Evolutionary conservation across 2,113 vertebrate species (phyloP), one percentile per base, ranked within the genome.

Genomic region (Tetraodon nigroviridis): DNA sequence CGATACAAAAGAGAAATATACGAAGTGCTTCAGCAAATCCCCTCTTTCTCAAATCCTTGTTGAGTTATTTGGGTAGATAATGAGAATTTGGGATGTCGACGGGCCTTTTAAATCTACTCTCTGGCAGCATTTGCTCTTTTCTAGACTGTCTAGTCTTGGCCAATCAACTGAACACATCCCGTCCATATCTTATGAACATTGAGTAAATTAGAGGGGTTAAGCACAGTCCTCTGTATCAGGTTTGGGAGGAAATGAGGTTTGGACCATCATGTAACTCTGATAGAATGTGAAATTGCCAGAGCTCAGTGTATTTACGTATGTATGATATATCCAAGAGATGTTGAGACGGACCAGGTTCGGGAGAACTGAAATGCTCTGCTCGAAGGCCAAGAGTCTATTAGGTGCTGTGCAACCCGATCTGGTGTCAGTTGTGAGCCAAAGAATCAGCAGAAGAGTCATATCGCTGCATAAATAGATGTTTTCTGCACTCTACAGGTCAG

Each of bases 331-430:
- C 29, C 53, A 75, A 83, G 74, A 67, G 66, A 64, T 55, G 50
- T 71, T 60, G 69, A 81, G 58, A 75, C 63, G 68, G 51, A 15
- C 55, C 4, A 46, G 47, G 56, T 75, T 59, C 69, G 75, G 64
- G 71, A 62, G 49, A 72, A 66, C 80, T 73, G 63, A 64, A 76
- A 42, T 55, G 46, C 14, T 51, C 55, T 52, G 52, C 46, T 32
- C 58, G 22, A 49, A 66, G 81, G 78, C 80, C 78, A 79, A 71
- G 50, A 74, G 37, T 51, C 44, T 64, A 53, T 73, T 69, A 75
- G 57, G 62, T 2, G 22, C 56, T 52, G 7, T 58, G 54, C 61
- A 80, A 76, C 64, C 64, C 27, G 69, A 81, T 84, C 73, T 68
- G 71, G 79, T 69, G 73, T 70, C 64, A 68, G 58, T 45, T 65